phyloP scores from a whole-genome alignment of 2,797 vertebrate genomes.

The Agapornis canus region DNA sequence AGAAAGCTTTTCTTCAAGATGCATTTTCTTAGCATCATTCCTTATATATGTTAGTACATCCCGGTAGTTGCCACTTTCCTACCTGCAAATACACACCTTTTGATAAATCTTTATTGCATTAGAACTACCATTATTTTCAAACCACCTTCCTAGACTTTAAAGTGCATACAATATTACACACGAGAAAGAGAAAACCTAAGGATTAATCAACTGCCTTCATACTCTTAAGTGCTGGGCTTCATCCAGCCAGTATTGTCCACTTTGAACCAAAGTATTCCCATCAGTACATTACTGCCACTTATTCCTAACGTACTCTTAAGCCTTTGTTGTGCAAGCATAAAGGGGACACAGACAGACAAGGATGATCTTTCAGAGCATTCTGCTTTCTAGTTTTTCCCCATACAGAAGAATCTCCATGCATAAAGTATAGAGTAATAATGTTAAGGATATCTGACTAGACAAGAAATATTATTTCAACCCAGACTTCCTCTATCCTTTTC shows the following conservation, averaged over 20 bases:
- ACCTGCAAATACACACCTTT: neutral
- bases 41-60: neutral
- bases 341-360: neutral
- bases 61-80: neutral
- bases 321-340: slow-evolving; percentile 68
- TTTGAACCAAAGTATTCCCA: slow-evolving; percentile 61
- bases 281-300: slow-evolving; percentile 65
- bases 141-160: neutral
- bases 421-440: neutral
- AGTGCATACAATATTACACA: neutral
- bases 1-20: neutral
- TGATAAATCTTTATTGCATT: neutral
- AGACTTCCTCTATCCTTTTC: neutral
- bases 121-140: neutral
- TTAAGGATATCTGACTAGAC: neutral
- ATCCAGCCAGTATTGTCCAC: slow-evolving; percentile 47
- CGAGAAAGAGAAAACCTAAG: neutral
- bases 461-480: neutral
- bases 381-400: neutral
- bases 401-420: neutral
- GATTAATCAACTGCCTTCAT: slow-evolving; percentile 55
- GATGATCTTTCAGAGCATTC: slow-evolving; percentile 8
- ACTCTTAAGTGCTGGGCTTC: slow-evolving; percentile 52
- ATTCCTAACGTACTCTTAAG: slow-evolving; percentile 45
- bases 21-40: neutral